Evolutionary conservation across 2,888 invertebrate species (phyloP), one percentile per base, ranked within the genome.

Genomic region (Dryococelus australis): DNA sequence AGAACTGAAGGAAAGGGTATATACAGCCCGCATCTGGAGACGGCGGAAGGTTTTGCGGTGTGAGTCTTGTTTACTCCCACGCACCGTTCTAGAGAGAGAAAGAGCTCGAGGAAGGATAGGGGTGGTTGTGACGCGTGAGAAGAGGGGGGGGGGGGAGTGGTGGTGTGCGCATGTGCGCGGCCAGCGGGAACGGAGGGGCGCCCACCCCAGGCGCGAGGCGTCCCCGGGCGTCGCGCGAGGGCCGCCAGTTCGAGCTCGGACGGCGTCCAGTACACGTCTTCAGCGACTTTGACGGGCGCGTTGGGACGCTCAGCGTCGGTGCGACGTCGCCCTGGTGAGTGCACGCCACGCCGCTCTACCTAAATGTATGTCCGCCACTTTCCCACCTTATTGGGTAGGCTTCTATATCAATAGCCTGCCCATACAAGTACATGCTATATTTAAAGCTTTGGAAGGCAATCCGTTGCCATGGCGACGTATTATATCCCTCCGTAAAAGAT

Each of bases 201-300:
- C 65, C 20, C 20, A 10, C 65, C 65, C 65, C n/a, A n/a, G 20
- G 65, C 65, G 65, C 47, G 47, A 65, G 65, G 24, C 65, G n/a
- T n/a, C 65, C 65, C 65, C 65, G 65, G 65, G 65, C 65, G 65
- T n/a, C 65, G 65, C 65, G 65, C 65, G 65, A 65, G 65, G 65
- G 24, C 8, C 65, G 65, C 65, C 65, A 65, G 65, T 65, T 65
- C 65, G 65, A 65, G 65, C 65, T 65, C n/a, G 65, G 65, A 65
- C 65, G 65, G 6, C 65, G 65, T 65, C 65, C 47, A 47, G 47
- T 3, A 47, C 12, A 47, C 47, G 10, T 10, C 47, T 47, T 10
- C 16, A 20, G 65, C n/a, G 65, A 20, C 65, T 8, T 6, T n/a
- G 24, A 16, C 24, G 24, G 65, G 10, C 0, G 65, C 65, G 24